These are phyloP conservation scores for Lasioglossum pauxillum DNA, from an alignment of 2,888 invertebrate genomes.

Conservation along the genomic window DNA sequence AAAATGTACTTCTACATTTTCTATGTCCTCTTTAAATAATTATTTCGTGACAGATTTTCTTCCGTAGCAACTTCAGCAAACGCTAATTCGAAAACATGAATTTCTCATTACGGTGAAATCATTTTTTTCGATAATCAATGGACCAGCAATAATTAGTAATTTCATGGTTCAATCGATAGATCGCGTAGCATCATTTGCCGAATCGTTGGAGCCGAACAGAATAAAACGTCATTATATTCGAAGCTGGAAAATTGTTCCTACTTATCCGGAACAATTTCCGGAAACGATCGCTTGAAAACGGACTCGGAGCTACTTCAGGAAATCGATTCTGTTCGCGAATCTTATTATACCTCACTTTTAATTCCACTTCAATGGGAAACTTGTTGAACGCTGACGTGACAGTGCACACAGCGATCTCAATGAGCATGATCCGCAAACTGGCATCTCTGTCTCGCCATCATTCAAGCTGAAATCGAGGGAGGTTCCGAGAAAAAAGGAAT, in stretches of 20 bases:
- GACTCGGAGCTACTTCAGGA: constrained; percentile 48
- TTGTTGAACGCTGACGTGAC: constrained; percentile 57
- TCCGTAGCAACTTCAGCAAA: no score
- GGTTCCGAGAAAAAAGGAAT: constrained; percentile 12
- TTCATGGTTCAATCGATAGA: neutral
- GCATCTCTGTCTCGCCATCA: constrained; percentile 11
- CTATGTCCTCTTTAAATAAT: neutral
- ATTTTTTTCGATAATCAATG: neutral
- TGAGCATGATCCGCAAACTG: constrained; percentile 15
- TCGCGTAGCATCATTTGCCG: constrained; percentile 12
- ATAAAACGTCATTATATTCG: constrained; percentile 43
- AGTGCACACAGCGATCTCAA: constrained; percentile 37
- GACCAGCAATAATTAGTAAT: neutral
- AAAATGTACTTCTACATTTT: neutral
- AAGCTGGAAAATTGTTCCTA: constrained; percentile 39
- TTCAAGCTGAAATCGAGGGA: neutral
- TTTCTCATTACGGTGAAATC: neutral
- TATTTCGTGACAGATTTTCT: neutral
- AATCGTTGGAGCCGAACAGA: constrained; percentile 10
- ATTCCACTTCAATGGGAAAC: constrained; percentile 58
- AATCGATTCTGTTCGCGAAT: constrained; percentile 52
- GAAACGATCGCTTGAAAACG: constrained; percentile 47
- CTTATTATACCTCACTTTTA: constrained; percentile 58
- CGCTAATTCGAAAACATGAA: neutral
- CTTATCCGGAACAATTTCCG: constrained; percentile 53